A percentile compares a stretch with the other conserved stretches of the same genome.
Evolutionary conservation across 2,797 vertebrate genomes (phyloP).

Genomic region (Bovichtus variegatus): DNA sequence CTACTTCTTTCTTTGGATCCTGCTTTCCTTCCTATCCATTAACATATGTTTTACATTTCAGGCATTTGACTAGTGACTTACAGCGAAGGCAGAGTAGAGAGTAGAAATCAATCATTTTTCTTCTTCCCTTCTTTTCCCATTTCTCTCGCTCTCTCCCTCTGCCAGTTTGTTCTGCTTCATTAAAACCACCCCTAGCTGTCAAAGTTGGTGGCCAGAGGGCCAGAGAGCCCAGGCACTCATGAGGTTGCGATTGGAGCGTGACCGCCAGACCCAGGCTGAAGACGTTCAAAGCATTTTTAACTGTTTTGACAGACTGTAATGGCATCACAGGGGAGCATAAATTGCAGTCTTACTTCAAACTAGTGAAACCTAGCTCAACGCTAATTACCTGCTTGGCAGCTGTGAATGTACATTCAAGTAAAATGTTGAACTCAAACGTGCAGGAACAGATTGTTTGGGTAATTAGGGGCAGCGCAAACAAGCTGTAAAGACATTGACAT

Average conservation of each 20-base stretch:
- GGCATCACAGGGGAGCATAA: slow-evolving; percentile 30
- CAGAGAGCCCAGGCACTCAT: slow-evolving; percentile 56
- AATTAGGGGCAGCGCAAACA: not conserved
- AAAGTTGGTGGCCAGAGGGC: slow-evolving; percentile 34
- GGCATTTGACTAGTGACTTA: slow-evolving; percentile 30
- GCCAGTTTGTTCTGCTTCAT: slow-evolving; percentile 71
- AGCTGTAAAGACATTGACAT: not conserved
- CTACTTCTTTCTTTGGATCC: slow-evolving; percentile 11
- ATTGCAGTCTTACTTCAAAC: slow-evolving; percentile 10
- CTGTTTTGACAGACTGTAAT: slow-evolving; percentile 33
- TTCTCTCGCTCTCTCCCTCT: slow-evolving; percentile 32
- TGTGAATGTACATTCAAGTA: not conserved
- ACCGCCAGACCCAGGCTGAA: slow-evolving; percentile 37
- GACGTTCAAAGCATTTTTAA: slow-evolving; percentile 55
- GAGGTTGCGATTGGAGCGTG: slow-evolving; percentile 64
- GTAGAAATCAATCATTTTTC: slow-evolving; percentile 49
- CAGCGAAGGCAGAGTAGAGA: slow-evolving; percentile 23
- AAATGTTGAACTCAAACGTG: not conserved
- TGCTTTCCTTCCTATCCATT: slow-evolving; percentile 24
- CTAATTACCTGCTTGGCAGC: slow-evolving; percentile 7
- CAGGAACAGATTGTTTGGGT: not conserved
- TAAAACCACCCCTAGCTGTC: slow-evolving; percentile 61
- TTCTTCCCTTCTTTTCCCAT: slow-evolving; percentile 24
- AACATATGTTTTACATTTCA: slow-evolving; percentile 65
- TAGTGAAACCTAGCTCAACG: slow-evolving; percentile 5